These are phyloP conservation scores for Pelochelys cantorii DNA, from an alignment of 2,797 vertebrate species.

Conservation along the genomic window DNA sequence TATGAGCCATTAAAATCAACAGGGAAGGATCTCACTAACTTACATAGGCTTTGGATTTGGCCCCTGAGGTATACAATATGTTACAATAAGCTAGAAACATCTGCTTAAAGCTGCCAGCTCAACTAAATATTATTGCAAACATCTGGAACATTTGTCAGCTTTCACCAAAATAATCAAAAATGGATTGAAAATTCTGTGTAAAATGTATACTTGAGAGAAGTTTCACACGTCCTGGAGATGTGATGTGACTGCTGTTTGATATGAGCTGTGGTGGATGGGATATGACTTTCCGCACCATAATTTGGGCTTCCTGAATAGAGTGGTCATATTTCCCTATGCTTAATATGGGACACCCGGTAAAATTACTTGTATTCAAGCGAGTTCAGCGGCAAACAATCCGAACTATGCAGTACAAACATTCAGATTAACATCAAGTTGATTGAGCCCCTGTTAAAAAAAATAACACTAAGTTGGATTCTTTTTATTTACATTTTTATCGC, in stretches of 20 bases:
- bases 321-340: too few relatives aligned
- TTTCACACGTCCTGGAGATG: not conserved
- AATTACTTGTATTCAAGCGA: too few relatives aligned
- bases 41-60: slow-evolving; percentile 25
- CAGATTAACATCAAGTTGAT: not conserved
- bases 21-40: slow-evolving; percentile 47
- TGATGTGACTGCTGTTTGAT: not conserved
- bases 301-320: not conserved
- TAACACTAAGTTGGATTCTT: too few relatives aligned
- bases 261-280: not conserved
- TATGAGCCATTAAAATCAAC: slow-evolving; percentile 38
- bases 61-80: not conserved
- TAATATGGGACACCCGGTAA: too few relatives aligned
- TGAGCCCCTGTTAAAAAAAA: too few relatives aligned
- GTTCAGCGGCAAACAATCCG: too few relatives aligned
- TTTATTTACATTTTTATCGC: too few relatives aligned
- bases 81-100: slow-evolving; percentile 1
- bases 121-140: slow-evolving; percentile 11
- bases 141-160: not conserved
- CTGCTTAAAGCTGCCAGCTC: slow-evolving; percentile 7
- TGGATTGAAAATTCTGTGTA: not conserved
- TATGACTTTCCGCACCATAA: not conserved
- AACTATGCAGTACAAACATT: too few relatives aligned
- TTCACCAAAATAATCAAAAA: not conserved
- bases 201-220: not conserved